Evolutionary conservation across 2,888 invertebrate species (phyloP), one percentile per base, ranked within the genome.

Genomic region (Imbricaverruca yamaguchii): DNA sequence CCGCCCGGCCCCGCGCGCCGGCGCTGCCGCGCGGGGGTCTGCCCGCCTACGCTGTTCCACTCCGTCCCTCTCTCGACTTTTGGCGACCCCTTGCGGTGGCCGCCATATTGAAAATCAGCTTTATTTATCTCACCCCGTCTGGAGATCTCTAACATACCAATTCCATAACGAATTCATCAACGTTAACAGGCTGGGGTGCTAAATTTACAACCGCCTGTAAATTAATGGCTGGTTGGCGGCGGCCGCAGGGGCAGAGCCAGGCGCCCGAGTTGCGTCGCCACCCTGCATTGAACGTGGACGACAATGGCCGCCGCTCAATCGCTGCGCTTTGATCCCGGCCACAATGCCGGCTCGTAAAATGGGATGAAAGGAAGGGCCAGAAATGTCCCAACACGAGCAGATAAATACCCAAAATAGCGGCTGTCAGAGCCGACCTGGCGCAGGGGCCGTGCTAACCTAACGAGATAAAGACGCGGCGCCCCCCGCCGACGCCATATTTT

Each of bases 381-480:
- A 67, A 67, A 67, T 67, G 67, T 67, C 67, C 67, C 67, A 67
- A 67, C 67, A 67, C 67, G 67, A 67, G 67, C 67, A n/a, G 67
- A 67, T 67, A 67, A 67, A 67, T 67, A 67, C 67, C 67, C 67
- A 25, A 67, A 67, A 67, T 67, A 67, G 67, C 67, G 67, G 67
- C 67, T 67, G 67, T 67, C 67, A 67, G 25, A 25, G 25, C 67
- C 67, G 25, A 67, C 25, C 67, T n/a, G n/a, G 67, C 25, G 67
- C 13, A 25, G 25, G 67, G 13, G 67, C 12, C 13, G 25, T 67
- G 67, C 67, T 67, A 25, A 67, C 25, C 67, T 25, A 67, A 67
- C 67, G 67, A 67, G 67, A 67, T 67, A 67, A 67, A 67, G 67
- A 25, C 67, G 25, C 13, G 3, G 13, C 9, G 25, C 23, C 67